Base-by-base conservation (phyloP, 2,797 vertebrate species). In the Hoplostethus mediterraneus region DNA sequence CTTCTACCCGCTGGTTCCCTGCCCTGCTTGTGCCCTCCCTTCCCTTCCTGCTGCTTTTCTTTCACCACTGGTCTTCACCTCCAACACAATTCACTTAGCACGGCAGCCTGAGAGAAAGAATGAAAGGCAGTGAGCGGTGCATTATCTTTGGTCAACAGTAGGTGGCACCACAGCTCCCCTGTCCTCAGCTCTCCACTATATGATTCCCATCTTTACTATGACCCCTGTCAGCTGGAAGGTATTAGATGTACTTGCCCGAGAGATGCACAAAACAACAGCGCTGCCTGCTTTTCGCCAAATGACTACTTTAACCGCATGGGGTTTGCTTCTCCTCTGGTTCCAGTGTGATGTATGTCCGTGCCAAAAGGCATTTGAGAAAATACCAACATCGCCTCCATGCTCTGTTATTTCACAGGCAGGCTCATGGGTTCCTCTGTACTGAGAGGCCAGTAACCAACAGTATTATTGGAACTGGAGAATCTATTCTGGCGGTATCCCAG, bases 141-240 rank as follows among this genome's bases (percentile, higher is more conserved):
- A 56, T 5, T 87, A 30, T n/a, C 66, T 48, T 28, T 69, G 4
- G 2, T 17, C 0, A 68, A 52, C 92, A 90, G 78, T 14, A 92
- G 90, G 71, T 79, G 92, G 91, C 70, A 21, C 14, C 69, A 74
- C 40, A 61, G 63, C 5, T 7, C 36, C 59, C 71, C 38, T 0
- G 1, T 56, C 0, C 25, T 64, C 33, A 21, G 31, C 55, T 31
- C n/a, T 13, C 53, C 6, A 12, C 2, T 21, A 12, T 5, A 1
- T 53, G 3, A 38, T 16, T 36, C 33, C 6, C 16, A 2, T 42
- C 38, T 38, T 3, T 45, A 28, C 6, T 17, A n/a, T 54, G 67
- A 49, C 33, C 45, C 13, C 4, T 5, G 25, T 45, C 11, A 28
- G 56, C 56, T 62, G 59, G 25, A 31, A 62, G 21, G 5, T 31